Conservation (phyloP, 2,797 vertebrate genomes). For the Neopelma chrysocephalum region DNA sequence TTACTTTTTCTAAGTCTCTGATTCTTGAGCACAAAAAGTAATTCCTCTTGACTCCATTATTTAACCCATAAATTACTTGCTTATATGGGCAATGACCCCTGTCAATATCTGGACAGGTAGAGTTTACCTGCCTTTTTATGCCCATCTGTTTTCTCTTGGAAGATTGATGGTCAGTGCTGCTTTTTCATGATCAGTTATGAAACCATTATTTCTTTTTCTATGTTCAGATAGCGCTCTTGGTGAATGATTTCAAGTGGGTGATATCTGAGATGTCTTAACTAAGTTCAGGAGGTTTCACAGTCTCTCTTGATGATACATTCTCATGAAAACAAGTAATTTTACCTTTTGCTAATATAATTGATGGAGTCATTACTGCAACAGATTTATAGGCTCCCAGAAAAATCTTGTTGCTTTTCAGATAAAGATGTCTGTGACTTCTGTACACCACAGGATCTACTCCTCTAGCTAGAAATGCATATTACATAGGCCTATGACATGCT, state of each 20-base stretch:
- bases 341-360: neutral
- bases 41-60: neutral
- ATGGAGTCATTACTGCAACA: neutral
- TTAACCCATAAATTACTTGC: neutral
- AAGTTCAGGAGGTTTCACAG: neutral
- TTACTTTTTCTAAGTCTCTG: neutral
- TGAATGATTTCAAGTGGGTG: neutral
- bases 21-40: neutral
- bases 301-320: neutral
- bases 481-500: rapidly evolving
- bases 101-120: neutral
- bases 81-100: neutral
- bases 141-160: neutral
- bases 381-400: neutral
- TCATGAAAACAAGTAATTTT: neutral
- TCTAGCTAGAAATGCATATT: neutral
- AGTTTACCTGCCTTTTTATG: neutral
- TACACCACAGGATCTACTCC: neutral
- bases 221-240: neutral
- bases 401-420: neutral
- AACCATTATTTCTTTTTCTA: neutral
- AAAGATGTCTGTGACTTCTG: neutral
- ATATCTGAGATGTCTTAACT: neutral
- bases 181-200: neutral
- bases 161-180: neutral